phyloP scores from a whole-genome alignment of 2,888 invertebrate genomes.

The Chrysotoxum bicinctum region DNA sequence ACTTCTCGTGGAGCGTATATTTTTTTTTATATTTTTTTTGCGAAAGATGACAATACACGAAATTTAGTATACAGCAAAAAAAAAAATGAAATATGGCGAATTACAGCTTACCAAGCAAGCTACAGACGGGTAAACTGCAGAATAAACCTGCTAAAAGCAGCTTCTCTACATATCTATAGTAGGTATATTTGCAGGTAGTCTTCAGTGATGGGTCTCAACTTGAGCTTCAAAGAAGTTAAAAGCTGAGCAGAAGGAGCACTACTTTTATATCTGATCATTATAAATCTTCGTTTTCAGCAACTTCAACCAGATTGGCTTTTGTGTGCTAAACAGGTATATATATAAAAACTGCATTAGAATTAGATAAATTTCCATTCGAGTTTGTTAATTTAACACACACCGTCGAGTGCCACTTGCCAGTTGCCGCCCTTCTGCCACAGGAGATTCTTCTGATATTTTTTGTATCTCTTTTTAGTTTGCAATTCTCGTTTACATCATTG shows the following conservation, averaged over 20 bases:
- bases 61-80: neutral
- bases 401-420: neutral
- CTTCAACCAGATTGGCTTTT: neutral
- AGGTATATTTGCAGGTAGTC: constrained; percentile 32
- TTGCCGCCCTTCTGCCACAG: neutral
- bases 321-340: neutral
- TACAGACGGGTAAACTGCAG: constrained; percentile 41
- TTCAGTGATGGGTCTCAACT: neutral
- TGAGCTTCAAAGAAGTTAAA: neutral
- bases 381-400: neutral
- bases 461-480: neutral
- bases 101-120: constrained; percentile 47
- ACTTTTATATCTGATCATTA: constrained; percentile 16
- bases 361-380: neutral
- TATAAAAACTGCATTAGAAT: neutral
- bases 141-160: constrained; percentile 30
- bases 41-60: neutral
- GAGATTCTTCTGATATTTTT: neutral
- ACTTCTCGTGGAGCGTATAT: neutral
- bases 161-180: constrained; percentile 26
- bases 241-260: neutral
- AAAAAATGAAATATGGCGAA: neutral
- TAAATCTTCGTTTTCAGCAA: constrained; percentile 34
- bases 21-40: neutral
- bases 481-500: neutral